Base-by-base conservation (phyloP, 2,113 vertebrate genomes). In the Mesitornis unicolor region DNA sequence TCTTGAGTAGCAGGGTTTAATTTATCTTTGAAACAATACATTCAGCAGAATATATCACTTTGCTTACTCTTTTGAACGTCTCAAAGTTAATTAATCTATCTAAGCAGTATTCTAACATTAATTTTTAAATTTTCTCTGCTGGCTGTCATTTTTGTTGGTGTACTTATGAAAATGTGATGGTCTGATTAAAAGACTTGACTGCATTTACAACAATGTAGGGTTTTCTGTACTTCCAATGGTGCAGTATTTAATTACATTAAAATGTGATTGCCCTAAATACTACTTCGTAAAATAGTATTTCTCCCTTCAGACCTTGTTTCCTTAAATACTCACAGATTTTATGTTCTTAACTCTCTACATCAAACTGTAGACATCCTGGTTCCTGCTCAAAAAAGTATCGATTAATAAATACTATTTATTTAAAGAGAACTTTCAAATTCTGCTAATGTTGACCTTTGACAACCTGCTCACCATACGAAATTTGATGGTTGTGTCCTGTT, bases 261-360 rank as follows among this genome's bases (percentile, higher is more conserved):
- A 91, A 94, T 56, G 38, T 73, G 68, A 16, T 51, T 96, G 76
- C 56, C 83, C 76, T 95, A 83, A 80, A 95, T 95, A 74, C 47
- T 74, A 47, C 75, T 83, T 82, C 42, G 56, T 71, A 83, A 85
- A 76, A 48, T 45, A 42, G 21, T 69, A 0, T 76, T 83, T 79
- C 75, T 91, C 40, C 73, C 31, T 79, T 80, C 48, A 79, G 85
- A 87, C 43, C 61, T 80, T 65, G 13, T 89, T 96, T 94, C 42
- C 59, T 90, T 45, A 54, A 84, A 67, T 73, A 33, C 31, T 92
- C 68, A 18, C 22, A 74, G 59, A 57, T 90, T 95, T 93, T 47
- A 18, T 70, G 42, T 90, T 90, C 79, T 82, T 88, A 84, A 74
- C 38, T 65, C 25, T 78, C 40, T 68, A 14, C 0, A 3, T 95